Evolutionary conservation across 2,888 invertebrate species (phyloP), one percentile per base, ranked within the genome.

Genomic region (Hirtodrosophila histrioides): DNA sequence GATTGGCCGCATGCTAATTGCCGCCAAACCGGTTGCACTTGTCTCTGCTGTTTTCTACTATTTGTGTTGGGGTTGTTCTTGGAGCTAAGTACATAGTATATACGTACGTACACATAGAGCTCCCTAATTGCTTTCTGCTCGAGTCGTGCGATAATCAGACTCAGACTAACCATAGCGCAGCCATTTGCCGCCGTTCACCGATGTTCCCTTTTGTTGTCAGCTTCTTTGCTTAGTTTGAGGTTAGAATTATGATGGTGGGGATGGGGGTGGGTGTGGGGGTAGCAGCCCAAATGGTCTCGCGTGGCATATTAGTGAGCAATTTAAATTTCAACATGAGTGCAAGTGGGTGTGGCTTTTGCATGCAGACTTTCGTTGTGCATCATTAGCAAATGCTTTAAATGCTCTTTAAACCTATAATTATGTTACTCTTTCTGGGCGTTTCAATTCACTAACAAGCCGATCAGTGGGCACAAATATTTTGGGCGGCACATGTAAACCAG

Each of bases 61-160:
- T 68, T 45, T 63, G 56, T 54, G 17, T 53, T 61, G 55, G 67
- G 50, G 64, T 61, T 83, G 69, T 69, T 69, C 57, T 65, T 71
- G 62, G 50, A 7, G 31, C 6, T 27, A 17, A 17, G 27, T 27
- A 5, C 27, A 5, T 27, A 6, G 27, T 17, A 56, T 41, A 44
- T 24, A 23, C 29, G 24, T 3, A 31, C 23, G 12, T 11, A 35
- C 23, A 40, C 37, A 33, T 7, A 29, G 31, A 54, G 66, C 35
- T 61, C 61, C 76, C 71, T 90, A 89, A 90, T 89, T 88, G 88
- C 80, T 88, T 88, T 86, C 88, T 88, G 79, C 88, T 78, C 78
- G 80, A 86, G 75, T 81, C 79, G 78, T 78, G 79, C 79, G 64
- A 74, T 86, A 89, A 89, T 89, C 87, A 82, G 78, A 80, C 77